A percentile compares a stretch with the other conserved stretches of the same genome.
phyloP scores from a whole-genome alignment of 1,140 invertebrate species.

The Drosophila santomea region DNA sequence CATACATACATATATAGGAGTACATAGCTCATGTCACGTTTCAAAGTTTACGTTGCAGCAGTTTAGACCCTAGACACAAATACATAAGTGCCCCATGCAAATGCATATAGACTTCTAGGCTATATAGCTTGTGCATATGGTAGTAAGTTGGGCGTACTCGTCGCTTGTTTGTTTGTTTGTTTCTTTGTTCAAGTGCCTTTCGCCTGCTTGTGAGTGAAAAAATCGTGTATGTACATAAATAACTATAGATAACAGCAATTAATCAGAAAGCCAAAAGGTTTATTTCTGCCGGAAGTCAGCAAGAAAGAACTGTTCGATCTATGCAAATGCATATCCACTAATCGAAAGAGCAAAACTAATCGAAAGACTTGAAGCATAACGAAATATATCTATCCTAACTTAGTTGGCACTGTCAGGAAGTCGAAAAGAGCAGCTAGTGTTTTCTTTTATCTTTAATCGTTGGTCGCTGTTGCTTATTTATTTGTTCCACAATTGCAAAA shows the following conservation, averaged over 20 bases:
- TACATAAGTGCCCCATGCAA: slow-evolving; percentile 15
- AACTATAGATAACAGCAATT: slow-evolving; percentile 44
- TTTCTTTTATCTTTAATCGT: slow-evolving; percentile 11
- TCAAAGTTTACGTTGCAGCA: slow-evolving; percentile 53
- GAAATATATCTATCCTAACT: slow-evolving; percentile 18
- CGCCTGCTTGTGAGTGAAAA: slow-evolving; percentile 46
- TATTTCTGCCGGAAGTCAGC: slow-evolving; percentile 4
- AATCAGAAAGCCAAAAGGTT: slow-evolving; percentile 23
- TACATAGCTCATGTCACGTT: slow-evolving; percentile 43
- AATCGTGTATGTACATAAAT: slow-evolving; percentile 36
- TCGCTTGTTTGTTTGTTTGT: slow-evolving; percentile 62
- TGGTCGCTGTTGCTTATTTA: slow-evolving; percentile 22
- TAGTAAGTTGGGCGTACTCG: slow-evolving; percentile 49
- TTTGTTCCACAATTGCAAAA: slow-evolving; percentile 22
- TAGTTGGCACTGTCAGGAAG: slow-evolving; percentile 8
- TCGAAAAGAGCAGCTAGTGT: slow-evolving; percentile 13
- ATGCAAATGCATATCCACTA: slow-evolving; percentile 10
- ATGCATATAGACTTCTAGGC: background rate
- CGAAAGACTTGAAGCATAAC: slow-evolving; percentile 35
- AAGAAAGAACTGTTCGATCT: slow-evolving; percentile 9
- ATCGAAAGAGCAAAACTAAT: slow-evolving; percentile 15
- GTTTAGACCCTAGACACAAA: slow-evolving; percentile 32
- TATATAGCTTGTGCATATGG: slow-evolving; percentile 25
- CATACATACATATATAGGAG: slow-evolving; percentile 29
- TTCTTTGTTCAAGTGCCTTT: slow-evolving; percentile 78